Percentiles rank a stretch among this genome's conserved stretches.
Evolutionary conservation across 2,888 invertebrate genomes (phyloP).

Genomic region (Pomacea canaliculata): DNA sequence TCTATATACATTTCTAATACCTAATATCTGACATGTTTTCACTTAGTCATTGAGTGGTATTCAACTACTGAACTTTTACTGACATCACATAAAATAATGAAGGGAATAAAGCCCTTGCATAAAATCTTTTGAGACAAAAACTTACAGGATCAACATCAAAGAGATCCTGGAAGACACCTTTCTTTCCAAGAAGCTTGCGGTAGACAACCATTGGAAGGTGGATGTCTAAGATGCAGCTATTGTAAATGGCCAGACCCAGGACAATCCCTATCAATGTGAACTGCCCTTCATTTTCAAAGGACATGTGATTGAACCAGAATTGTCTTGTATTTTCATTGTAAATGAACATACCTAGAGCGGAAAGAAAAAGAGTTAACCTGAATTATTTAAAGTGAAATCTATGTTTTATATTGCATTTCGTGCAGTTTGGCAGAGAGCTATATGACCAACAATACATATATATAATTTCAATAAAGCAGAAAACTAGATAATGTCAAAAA

Average conservation of each 20-base stretch:
- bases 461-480: too few relatives aligned
- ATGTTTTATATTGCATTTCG: background rate
- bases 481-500: too few relatives aligned
- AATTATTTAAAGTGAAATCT: background rate
- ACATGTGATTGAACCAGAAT: slow-evolving; percentile 91
- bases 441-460: too few relatives aligned
- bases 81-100: too few relatives aligned
- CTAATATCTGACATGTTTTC: too few relatives aligned
- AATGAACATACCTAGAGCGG: slow-evolving; percentile 73
- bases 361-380: background rate
- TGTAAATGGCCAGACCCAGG: slow-evolving; percentile 94
- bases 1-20: too few relatives aligned
- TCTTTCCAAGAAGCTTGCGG: slow-evolving; percentile 90
- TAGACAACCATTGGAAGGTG: slow-evolving; percentile 97
- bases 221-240: slow-evolving; percentile 92
- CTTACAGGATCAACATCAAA: slow-evolving; percentile 89
- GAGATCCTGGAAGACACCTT: slow-evolving; percentile 88
- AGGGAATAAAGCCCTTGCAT: too few relatives aligned
- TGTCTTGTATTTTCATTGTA: slow-evolving; percentile 74
- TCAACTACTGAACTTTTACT: too few relatives aligned
- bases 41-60: too few relatives aligned
- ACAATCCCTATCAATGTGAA: slow-evolving; percentile 94
- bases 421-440: background rate
- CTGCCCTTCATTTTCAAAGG: slow-evolving; percentile 94
- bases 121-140: background rate